Percentiles rank a stretch among this genome's conserved stretches.
phyloP scores from a whole-genome alignment of 2,888 invertebrate genomes.

The Poecilobothrus nobilitatus region DNA sequence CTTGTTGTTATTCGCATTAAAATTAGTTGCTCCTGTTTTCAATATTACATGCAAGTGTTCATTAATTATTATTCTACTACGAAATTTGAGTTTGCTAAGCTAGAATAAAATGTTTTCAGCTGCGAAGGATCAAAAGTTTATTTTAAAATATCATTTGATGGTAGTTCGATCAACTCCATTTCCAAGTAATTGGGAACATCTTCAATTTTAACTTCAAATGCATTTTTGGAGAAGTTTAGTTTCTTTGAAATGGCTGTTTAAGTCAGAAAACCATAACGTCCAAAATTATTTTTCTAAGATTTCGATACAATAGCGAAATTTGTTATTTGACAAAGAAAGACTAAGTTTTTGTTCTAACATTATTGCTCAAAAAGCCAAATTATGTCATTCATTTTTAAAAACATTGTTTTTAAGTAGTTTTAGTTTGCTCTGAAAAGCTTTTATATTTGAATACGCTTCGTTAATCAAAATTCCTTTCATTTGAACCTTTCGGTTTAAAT shows the following conservation, averaged over 20 bases:
- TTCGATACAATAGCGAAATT: no score
- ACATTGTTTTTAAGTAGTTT: constrained; percentile 7
- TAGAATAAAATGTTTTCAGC: constrained; percentile 11
- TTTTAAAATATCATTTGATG: constrained; percentile 10
- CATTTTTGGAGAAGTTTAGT: no score
- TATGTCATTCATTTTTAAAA: background rate
- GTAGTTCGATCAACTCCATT: constrained; percentile 10
- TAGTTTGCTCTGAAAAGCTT: constrained; percentile 8
- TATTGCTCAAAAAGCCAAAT: constrained; percentile 7
- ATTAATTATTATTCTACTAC: constrained; percentile 10
- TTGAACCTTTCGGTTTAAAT: constrained; percentile 11
- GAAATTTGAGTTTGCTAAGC: constrained; percentile 9
- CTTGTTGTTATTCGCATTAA: background rate
- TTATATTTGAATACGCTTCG: constrained; percentile 2
- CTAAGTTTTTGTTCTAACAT: no score
- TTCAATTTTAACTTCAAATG: constrained; percentile 10
- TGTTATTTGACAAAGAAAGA: no score
- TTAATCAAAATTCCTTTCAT: constrained; percentile 12
- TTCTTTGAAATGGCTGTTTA: no score
- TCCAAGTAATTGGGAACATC: constrained; percentile 10
- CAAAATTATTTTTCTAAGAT: no score
- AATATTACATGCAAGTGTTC: constrained; percentile 10
- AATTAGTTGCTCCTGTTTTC: constrained; percentile 3
- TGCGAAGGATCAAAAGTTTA: constrained; percentile 9
- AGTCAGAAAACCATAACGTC: no score